phyloP scores from a whole-genome alignment of 2,113 vertebrate genomes.

The Edolisoma coerulescens region DNA sequence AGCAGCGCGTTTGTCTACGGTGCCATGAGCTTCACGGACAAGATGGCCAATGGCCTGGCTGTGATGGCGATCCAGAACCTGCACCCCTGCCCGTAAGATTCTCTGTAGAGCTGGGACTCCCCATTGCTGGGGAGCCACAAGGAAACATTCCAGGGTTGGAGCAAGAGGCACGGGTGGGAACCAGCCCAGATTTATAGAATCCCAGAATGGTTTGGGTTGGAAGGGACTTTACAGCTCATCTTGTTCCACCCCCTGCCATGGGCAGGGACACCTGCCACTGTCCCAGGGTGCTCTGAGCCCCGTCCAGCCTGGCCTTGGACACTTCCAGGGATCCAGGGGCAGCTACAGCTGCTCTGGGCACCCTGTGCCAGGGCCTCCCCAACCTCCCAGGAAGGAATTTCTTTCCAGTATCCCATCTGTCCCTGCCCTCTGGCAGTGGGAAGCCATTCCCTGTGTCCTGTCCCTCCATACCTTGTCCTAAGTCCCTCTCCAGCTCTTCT shows the following conservation, averaged over 20 bases:
- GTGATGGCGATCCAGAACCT: slow-evolving; percentile 88
- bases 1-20: slow-evolving; percentile 92
- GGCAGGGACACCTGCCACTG: not conserved
- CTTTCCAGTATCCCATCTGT: not conserved
- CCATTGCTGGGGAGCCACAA: accelerated
- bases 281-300: not conserved
- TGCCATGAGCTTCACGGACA: slow-evolving; percentile 95
- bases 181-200: not conserved
- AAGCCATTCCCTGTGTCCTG: not conserved
- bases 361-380: accelerated
- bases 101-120: not conserved
- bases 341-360: not conserved
- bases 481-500: not conserved
- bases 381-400: accelerated
- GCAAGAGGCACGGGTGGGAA: not conserved
- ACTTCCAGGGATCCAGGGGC: not conserved
- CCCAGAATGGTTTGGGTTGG: not conserved
- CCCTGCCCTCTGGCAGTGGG: not conserved
- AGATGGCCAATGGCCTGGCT: slow-evolving; percentile 88
- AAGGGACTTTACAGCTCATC: not conserved
- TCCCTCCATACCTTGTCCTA: not conserved
- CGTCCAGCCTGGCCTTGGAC: not conserved
- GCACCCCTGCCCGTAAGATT: slow-evolving; percentile 88
- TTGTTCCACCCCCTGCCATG: not conserved
- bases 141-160: not conserved